Conservation (phyloP, 2,113 vertebrate genomes). For the Coregonus clupeaformis region DNA sequence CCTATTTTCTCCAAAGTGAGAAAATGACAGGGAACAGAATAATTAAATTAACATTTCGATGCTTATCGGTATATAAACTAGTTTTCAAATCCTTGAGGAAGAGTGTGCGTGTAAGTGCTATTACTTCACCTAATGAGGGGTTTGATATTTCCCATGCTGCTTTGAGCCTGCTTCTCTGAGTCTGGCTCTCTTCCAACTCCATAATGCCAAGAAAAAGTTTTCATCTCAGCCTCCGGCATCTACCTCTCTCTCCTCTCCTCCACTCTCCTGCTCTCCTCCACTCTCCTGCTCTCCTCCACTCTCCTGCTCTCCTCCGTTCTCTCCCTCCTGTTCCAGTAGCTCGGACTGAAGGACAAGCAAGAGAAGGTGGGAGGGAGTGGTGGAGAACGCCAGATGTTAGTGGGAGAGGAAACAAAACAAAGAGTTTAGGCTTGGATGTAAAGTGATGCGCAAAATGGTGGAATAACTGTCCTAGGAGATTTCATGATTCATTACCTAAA, state of each 20-base stretch:
- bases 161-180: conserved; percentile 2
- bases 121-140: conserved; percentile 23
- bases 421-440: conserved; percentile 5
- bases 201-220: too few species aligned
- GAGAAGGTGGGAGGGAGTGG: not conserved
- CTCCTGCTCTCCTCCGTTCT: not conserved
- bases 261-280: not conserved
- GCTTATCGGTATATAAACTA: conserved; percentile 39
- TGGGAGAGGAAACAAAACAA: conserved; percentile 2
- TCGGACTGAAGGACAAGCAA: conserved; percentile 17
- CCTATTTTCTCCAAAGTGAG: conserved; percentile 10
- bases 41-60: conserved; percentile 34
- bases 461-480: conserved; percentile 8
- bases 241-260: not conserved
- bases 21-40: conserved; percentile 31
- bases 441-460: conserved; percentile 1
- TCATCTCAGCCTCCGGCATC: not conserved
- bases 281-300: conserved; percentile 4
- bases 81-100: conserved; percentile 29
- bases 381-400: conserved; percentile 24
- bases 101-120: conserved; percentile 1
- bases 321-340: not conserved
- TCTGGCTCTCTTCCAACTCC: not conserved
- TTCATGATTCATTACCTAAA: conserved; percentile 29
- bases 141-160: not conserved